Conservation (phyloP, 2,888 invertebrate species). For the Euclidia mi region DNA sequence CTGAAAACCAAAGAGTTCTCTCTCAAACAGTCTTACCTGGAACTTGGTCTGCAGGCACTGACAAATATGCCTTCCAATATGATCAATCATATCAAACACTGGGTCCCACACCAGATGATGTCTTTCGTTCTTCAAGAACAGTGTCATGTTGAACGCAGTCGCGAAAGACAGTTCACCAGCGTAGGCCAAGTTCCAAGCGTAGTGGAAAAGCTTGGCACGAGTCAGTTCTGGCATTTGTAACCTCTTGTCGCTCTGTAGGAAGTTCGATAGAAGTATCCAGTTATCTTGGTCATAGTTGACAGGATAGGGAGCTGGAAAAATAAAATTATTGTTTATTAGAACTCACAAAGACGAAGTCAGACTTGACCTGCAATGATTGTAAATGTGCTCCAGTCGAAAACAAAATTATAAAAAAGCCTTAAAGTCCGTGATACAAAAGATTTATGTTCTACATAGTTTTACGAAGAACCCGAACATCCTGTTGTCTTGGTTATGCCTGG, state of each 20-base stretch:
- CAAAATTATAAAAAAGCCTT: no score
- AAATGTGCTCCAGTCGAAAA: no score
- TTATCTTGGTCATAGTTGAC: constrained; percentile 95
- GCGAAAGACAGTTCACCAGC: constrained; percentile 94
- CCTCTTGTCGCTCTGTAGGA: constrained; percentile 89
- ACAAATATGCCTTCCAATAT: constrained; percentile 93
- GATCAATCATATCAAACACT: constrained; percentile 95
- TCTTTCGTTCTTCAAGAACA: constrained; percentile 93
- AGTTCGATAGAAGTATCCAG: constrained; percentile 93
- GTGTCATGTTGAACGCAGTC: constrained; percentile 94
- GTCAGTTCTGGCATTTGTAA: constrained; percentile 92
- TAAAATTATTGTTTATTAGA: no score
- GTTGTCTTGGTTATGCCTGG: no score
- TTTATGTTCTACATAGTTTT: no score
- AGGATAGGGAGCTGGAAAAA: constrained; percentile 93
- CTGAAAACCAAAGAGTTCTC: no score
- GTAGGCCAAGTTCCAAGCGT: constrained; percentile 94
- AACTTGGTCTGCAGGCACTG: constrained; percentile 92
- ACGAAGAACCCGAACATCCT: no score
- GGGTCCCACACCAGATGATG: constrained; percentile 95
- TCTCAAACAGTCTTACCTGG: constrained; percentile 90
- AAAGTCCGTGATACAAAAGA: no score
- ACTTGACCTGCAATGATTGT: no score
- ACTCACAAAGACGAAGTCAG: no score
- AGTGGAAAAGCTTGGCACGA: constrained; percentile 93